Percentiles rank a stretch among this genome's conserved stretches.
phyloP scores from a whole-genome alignment of 2,113 vertebrate species.

The Dicrurus megarhynchus region DNA sequence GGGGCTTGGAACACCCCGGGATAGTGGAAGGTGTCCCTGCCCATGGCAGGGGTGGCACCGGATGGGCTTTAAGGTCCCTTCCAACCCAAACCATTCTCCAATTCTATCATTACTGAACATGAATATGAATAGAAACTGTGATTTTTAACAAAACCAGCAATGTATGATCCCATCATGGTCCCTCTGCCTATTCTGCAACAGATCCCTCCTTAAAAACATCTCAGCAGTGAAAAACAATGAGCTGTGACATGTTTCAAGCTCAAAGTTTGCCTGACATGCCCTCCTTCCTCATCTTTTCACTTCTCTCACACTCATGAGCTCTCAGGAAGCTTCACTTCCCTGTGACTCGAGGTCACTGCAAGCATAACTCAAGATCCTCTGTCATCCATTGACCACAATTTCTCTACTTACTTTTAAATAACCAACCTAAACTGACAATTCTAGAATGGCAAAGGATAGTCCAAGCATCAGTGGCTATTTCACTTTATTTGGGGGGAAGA shows the following conservation, averaged over 20 bases:
- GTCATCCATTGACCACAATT: background rate
- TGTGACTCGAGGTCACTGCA: background rate
- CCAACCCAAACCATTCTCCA: background rate
- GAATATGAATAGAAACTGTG: background rate
- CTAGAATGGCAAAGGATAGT: background rate
- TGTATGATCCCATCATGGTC: rapidly evolving
- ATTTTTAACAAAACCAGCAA: background rate
- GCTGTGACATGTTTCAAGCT: too few species aligned
- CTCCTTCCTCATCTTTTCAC: background rate
- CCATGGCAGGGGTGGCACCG: background rate
- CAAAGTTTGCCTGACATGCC: background rate
- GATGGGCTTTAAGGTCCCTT: background rate
- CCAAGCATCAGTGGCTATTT: background rate
- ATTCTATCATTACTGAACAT: rapidly evolving
- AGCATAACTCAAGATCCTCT: background rate
- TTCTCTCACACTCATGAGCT: background rate
- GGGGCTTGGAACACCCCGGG: background rate
- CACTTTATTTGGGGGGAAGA: background rate
- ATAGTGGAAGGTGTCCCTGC: background rate
- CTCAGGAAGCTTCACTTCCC: background rate
- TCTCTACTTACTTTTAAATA: background rate
- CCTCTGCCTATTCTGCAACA: background rate
- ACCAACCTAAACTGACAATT: background rate
- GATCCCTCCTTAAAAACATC: background rate
- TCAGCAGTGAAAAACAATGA: background rate